Conservation (phyloP, 2,113 vertebrate species). For the Boleophthalmus pectinirostris region DNA sequence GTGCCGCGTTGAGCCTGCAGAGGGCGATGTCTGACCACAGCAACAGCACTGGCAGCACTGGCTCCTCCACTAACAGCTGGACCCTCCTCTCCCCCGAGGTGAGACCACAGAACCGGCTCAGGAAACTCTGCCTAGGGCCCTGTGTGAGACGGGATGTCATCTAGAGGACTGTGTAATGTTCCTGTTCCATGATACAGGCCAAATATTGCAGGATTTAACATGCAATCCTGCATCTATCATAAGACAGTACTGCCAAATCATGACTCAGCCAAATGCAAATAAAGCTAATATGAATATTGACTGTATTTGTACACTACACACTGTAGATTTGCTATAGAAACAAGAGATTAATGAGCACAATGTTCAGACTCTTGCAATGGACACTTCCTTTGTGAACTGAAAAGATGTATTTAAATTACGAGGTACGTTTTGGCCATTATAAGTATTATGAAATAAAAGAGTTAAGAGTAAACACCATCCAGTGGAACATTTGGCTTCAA, state of each 20-base stretch:
- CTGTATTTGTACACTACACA: neutral
- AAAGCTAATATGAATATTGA: neutral
- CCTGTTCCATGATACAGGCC: slow-evolving; percentile 4
- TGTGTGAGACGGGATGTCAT: neutral
- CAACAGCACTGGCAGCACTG: slow-evolving; percentile 74
- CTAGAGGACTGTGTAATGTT: slow-evolving; percentile 7
- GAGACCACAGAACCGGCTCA: slow-evolving; percentile 17
- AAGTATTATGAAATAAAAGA: no score
- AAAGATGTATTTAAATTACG: no score
- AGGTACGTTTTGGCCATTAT: no score
- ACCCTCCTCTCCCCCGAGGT: slow-evolving; percentile 80
- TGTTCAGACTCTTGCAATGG: neutral
- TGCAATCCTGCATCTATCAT: slow-evolving; percentile 3
- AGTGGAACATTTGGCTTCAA: no score
- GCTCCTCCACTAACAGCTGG: slow-evolving; percentile 79
- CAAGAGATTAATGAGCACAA: neutral
- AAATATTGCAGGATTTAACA: slow-evolving; percentile 15
- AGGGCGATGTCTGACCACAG: slow-evolving; percentile 80
- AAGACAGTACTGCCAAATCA: neutral
- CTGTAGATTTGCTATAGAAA: neutral
- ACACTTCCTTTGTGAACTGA: no score
- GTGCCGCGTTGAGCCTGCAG: slow-evolving; percentile 60
- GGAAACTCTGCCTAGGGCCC: neutral
- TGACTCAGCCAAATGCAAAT: slow-evolving; percentile 2
- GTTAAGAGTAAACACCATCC: no score